Conservation (phyloP, 2,113 vertebrate species). For the Paedocypris sp. region DNA sequence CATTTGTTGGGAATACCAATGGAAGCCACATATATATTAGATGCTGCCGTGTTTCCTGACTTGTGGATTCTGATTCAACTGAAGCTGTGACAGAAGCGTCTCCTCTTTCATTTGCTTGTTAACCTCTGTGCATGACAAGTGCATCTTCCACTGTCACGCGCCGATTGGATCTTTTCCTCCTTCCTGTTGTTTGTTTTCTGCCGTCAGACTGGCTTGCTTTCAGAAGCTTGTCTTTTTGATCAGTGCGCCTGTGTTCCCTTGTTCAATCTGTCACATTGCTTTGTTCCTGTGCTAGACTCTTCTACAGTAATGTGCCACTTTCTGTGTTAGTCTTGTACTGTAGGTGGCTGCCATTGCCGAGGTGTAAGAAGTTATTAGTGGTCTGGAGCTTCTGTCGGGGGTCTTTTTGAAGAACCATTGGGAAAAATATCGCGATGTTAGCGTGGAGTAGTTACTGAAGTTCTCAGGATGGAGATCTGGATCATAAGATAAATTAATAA, state of each 20-base stretch:
- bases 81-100: background rate
- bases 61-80: background rate
- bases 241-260: slow-evolving; percentile 27
- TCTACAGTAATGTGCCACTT: slow-evolving; percentile 4
- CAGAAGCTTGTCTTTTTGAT: slow-evolving; percentile 19
- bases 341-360: too few species aligned
- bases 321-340: too few species aligned
- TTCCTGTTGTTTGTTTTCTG: slow-evolving; percentile 1
- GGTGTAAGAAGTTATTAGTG: too few species aligned
- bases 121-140: background rate
- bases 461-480: too few species aligned
- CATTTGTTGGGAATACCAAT: background rate
- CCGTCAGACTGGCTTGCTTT: slow-evolving; percentile 3
- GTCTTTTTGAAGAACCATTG: too few species aligned
- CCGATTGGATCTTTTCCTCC: slow-evolving; percentile 30
- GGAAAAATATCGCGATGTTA: too few species aligned
- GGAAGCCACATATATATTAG: background rate
- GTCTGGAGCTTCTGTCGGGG: too few species aligned
- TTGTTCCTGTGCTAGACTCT: slow-evolving; percentile 19
- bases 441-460: too few species aligned
- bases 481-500: too few species aligned
- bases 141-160: slow-evolving; percentile 6
- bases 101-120: slow-evolving; percentile 9
- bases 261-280: slow-evolving; percentile 21
- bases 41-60: background rate